Percentiles rank a stretch among this genome's conserved stretches.
Evolutionary conservation across 2,797 vertebrate genomes (phyloP).

Genomic region (Peromyscus attwateri): DNA sequence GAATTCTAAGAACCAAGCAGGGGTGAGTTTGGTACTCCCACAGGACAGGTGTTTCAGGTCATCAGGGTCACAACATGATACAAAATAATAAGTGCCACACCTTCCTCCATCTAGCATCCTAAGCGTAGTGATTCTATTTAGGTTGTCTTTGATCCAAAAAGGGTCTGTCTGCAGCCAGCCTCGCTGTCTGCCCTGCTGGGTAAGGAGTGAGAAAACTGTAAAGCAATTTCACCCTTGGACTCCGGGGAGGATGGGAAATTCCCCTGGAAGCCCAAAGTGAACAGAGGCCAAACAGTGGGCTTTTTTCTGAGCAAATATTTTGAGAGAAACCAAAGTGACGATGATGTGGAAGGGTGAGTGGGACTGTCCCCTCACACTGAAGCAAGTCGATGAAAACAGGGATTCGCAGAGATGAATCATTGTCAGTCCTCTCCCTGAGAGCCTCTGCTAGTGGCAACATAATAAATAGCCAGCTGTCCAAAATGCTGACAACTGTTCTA

Average conservation of each 20-base stretch:
- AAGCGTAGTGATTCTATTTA: neutral
- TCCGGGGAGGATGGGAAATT: conserved; percentile 80
- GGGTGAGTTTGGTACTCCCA: neutral
- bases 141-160: conserved; percentile 32
- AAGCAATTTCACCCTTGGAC: conserved; percentile 68
- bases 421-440: conserved; percentile 63
- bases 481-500: conserved; percentile 68
- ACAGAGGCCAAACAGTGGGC: conserved; percentile 70
- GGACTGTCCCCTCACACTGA: conserved; percentile 71
- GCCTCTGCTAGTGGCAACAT: neutral
- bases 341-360: conserved; percentile 52
- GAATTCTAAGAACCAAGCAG: neutral
- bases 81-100: neutral
- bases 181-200: neutral
- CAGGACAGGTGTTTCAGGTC: neutral
- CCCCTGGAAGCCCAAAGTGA: conserved; percentile 75
- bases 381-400: conserved; percentile 75
- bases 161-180: neutral
- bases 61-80: neutral
- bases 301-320: conserved; percentile 79
- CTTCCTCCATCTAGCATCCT: neutral
- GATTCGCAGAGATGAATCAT: conserved; percentile 82
- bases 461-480: conserved; percentile 34
- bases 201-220: neutral
- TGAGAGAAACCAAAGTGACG: conserved; percentile 79